Conservation (phyloP, 2,888 invertebrate species). For the Andrena camellia region DNA sequence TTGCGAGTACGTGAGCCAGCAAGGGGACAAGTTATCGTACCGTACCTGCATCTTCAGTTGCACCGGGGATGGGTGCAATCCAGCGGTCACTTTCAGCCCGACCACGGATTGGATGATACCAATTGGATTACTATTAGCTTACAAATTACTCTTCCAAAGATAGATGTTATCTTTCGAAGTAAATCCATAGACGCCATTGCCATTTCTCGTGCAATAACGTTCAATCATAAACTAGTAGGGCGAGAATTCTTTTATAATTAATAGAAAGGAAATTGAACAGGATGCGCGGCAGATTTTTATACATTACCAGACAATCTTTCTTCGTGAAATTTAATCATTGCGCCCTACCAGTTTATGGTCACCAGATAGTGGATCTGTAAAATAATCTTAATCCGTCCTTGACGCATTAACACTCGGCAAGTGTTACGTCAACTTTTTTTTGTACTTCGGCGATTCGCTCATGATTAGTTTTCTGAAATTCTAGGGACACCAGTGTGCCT, state of each 20-base stretch:
- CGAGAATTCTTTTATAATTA: no score
- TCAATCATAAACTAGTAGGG: no score
- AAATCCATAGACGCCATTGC: background rate
- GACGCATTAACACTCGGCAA: background rate
- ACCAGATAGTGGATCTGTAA: background rate
- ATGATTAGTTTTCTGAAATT: background rate
- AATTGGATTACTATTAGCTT: conserved; percentile 20
- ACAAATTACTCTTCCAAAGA: conserved; percentile 46
- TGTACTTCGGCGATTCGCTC: conserved; percentile 5
- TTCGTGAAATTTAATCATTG: background rate
- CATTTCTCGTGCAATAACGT: no score
- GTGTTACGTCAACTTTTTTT: background rate
- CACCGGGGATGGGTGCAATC: conserved; percentile 93
- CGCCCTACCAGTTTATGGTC: background rate
- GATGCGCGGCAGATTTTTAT: no score
- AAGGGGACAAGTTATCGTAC: conserved; percentile 94
- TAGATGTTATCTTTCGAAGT: conserved; percentile 30
- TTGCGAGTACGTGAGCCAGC: conserved; percentile 94
- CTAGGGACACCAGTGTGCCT: conserved; percentile 19
- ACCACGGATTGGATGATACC: conserved; percentile 42
- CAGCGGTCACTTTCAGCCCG: conserved; percentile 80
- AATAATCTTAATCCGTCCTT: conserved; percentile 31
- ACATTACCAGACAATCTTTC: no score
- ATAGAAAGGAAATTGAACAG: no score
- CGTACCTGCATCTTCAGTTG: conserved; percentile 96